Percentiles rank a stretch among this genome's conserved stretches.
phyloP scores from a whole-genome alignment of 53 echinoderm and acorn worm species.

The Patiria pectinifera region DNA sequence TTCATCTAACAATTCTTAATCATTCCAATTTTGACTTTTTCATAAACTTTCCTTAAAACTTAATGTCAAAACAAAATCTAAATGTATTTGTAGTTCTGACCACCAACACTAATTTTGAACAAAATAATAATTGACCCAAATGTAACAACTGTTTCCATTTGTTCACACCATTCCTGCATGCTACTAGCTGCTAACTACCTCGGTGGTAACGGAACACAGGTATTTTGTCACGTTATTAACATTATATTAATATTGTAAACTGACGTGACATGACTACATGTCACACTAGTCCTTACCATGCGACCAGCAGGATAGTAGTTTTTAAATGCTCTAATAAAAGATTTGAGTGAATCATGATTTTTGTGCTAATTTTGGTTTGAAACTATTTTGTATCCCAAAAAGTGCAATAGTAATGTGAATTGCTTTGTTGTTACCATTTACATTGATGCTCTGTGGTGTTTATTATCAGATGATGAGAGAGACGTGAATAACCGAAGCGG shows the following conservation, averaged over 20 bases:
- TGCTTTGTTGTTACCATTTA: not conserved
- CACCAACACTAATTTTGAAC: not conserved
- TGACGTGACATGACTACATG: not conserved
- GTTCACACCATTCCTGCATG: slow-evolving; percentile 38
- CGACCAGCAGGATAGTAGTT: not conserved
- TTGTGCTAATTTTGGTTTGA: too few relatives aligned
- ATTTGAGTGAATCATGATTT: too few relatives aligned
- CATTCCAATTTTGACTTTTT: too few relatives aligned
- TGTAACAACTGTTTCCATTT: not conserved
- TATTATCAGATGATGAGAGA: slow-evolving; percentile 40
- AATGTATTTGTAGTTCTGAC: not conserved
- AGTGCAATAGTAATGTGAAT: too few relatives aligned
- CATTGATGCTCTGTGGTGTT: not conserved
- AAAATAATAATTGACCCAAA: not conserved
- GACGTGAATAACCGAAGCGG: slow-evolving; percentile 39
- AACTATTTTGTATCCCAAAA: too few relatives aligned
- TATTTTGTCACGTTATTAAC: not conserved
- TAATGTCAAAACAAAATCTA: not conserved
- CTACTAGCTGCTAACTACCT: slow-evolving; percentile 45
- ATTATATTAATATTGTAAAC: not conserved
- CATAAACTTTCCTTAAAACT: too few relatives aligned
- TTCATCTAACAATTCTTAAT: not conserved
- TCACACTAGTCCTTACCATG: not conserved
- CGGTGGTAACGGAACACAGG: slow-evolving; percentile 21
- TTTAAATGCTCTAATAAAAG: not conserved